These are phyloP conservation scores for Mormyrops attenuatus DNA, from an alignment of 2,797 vertebrate genomes.

Conservation along the genomic window DNA sequence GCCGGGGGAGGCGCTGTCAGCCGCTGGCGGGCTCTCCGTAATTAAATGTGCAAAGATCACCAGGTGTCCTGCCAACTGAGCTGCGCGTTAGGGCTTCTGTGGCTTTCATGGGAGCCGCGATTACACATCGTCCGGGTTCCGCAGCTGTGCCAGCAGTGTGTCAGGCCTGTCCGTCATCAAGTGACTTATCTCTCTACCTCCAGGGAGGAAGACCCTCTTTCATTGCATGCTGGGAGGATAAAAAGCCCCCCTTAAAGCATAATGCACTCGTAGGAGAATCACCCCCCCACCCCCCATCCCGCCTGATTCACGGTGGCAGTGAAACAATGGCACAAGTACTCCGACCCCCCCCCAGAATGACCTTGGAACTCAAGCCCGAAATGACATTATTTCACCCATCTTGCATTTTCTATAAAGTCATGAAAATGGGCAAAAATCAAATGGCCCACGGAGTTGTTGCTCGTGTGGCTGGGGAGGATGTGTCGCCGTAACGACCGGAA, in stretches of 20 bases:
- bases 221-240: background rate
- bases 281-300: background rate
- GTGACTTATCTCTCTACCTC: slow-evolving; percentile 4
- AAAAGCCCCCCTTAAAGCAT: background rate
- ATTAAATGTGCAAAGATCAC: slow-evolving; percentile 30
- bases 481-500: background rate
- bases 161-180: background rate
- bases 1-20: background rate
- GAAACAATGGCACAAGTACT: background rate
- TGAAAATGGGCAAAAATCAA: background rate
- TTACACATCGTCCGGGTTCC: slow-evolving; percentile 7
- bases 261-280: background rate
- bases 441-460: background rate
- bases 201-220: background rate
- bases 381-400: background rate
- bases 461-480: background rate
- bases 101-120: slow-evolving; percentile 4
- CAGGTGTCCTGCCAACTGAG: background rate
- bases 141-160: background rate
- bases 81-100: background rate
- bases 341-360: background rate
- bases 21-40: slow-evolving; percentile 7
- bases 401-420: background rate
- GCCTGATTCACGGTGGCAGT: background rate
- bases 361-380: slow-evolving; percentile 13